phyloP scores from a whole-genome alignment of 2,113 vertebrate genomes.

The Gavia stellata region DNA sequence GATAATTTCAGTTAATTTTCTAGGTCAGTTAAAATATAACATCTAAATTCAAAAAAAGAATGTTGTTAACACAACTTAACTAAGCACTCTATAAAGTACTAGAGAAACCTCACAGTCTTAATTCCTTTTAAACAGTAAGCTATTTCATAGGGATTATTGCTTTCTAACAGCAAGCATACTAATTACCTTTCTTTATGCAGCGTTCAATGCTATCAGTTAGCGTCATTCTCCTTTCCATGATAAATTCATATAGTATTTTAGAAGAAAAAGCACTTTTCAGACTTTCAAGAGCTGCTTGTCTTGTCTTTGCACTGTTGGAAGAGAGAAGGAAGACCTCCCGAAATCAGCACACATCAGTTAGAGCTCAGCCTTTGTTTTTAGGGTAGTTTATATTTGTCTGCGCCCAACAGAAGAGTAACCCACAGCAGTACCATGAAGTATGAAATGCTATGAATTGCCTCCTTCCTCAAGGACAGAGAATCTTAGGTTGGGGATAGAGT shows the following conservation, averaged over 20 bases:
- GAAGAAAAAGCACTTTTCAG: slow-evolving; percentile 90
- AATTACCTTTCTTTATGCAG: slow-evolving; percentile 95
- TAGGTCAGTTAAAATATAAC: neutral
- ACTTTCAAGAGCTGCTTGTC: slow-evolving; percentile 90
- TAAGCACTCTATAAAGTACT: neutral
- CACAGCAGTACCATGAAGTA: neutral
- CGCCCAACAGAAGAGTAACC: neutral
- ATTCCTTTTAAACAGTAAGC: neutral
- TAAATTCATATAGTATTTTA: slow-evolving; percentile 91
- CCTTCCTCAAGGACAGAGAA: neutral
- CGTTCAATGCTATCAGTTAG: slow-evolving; percentile 95
- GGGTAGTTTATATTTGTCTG: neutral
- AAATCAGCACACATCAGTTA: neutral
- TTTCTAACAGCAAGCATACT: neutral
- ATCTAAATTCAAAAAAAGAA: neutral
- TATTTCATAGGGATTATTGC: neutral
- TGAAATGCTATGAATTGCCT: neutral
- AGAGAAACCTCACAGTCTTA: neutral
- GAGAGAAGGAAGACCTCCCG: neutral
- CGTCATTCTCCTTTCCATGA: slow-evolving; percentile 94
- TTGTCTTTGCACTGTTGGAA: slow-evolving; percentile 87
- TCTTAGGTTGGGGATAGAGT: neutral
- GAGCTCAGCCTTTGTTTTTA: neutral
- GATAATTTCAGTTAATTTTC: neutral
- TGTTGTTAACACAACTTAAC: neutral